A percentile compares a stretch with the other conserved stretches of the same genome.
Evolutionary conservation across 2,797 vertebrate genomes (phyloP).

Genomic region (Gila robusta): DNA sequence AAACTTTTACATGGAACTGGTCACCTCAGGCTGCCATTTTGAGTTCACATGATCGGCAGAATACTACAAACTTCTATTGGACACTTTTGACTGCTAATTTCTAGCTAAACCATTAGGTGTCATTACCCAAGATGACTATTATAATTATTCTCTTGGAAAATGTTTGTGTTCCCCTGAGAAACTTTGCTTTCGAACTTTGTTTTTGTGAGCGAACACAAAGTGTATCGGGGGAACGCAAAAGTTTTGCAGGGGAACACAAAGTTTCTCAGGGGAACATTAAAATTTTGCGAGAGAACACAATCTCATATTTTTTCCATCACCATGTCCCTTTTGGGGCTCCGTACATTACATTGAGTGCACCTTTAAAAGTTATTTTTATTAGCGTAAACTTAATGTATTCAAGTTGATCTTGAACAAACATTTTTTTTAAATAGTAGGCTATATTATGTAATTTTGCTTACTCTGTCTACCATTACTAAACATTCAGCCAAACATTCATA

Average conservation of each 20-base stretch:
- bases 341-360: background rate
- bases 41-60: background rate
- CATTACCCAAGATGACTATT: background rate
- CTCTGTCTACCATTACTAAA: background rate
- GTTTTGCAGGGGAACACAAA: fast-evolving
- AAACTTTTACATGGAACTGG: background rate
- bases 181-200: background rate
- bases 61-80: background rate
- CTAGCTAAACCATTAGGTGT: background rate
- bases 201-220: background rate
- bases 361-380: background rate
- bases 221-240: background rate
- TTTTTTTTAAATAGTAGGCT: background rate
- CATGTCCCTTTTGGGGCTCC: background rate
- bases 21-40: background rate
- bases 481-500: background rate
- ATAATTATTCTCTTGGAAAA: background rate
- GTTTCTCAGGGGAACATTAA: background rate
- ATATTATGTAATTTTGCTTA: background rate
- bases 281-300: background rate
- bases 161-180: background rate
- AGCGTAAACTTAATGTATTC: background rate
- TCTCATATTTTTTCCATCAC: background rate
- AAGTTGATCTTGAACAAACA: background rate
- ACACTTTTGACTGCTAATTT: background rate